These are phyloP conservation scores for Melanerpes formicivorus DNA, from an alignment of 2,113 vertebrate genomes.

Conservation along the genomic window DNA sequence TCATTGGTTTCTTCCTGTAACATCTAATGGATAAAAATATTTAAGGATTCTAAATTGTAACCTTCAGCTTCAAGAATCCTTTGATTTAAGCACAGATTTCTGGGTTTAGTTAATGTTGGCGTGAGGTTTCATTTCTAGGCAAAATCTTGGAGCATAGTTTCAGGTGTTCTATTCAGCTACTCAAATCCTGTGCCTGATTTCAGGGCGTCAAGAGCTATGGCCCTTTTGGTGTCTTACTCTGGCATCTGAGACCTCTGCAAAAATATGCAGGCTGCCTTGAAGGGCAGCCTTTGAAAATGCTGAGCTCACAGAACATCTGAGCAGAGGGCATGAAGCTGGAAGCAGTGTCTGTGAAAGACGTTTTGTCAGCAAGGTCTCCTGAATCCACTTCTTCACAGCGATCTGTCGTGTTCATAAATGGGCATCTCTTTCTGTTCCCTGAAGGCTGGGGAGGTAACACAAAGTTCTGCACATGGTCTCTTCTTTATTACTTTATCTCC, in stretches of 20 bases:
- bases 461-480: not conserved
- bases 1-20: not conserved
- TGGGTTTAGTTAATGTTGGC: not conserved
- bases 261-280: not conserved
- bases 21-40: not conserved
- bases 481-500: not conserved
- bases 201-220: not conserved
- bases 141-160: not conserved
- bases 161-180: not conserved
- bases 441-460: not conserved
- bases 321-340: not conserved
- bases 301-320: not conserved
- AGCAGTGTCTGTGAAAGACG: not conserved
- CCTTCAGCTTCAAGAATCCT: not conserved
- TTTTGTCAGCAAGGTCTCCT: conserved; percentile 2
- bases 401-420: not conserved
- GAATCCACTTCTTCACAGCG: not conserved
- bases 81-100: not conserved
- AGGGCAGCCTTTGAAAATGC: not conserved
- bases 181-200: not conserved
- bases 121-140: not conserved
- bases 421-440: not conserved
- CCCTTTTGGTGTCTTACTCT: not conserved
- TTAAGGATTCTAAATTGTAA: not conserved
- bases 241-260: not conserved